phyloP scores from a whole-genome alignment of 2,797 vertebrate species.

The Pangasius djambal region DNA sequence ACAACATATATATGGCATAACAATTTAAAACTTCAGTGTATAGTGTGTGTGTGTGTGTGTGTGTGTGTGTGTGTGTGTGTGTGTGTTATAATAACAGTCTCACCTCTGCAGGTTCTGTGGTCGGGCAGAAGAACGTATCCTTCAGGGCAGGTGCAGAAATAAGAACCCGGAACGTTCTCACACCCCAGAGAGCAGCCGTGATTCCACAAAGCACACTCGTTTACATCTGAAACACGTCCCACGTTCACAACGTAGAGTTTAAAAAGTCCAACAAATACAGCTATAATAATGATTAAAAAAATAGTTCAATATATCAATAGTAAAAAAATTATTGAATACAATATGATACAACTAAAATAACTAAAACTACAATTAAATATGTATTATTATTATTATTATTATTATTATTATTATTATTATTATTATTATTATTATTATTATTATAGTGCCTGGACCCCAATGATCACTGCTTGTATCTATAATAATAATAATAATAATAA shows the following conservation, averaged over 20 bases:
- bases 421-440: not conserved
- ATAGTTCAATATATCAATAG: not conserved
- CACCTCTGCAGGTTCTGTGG: conserved; percentile 87
- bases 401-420: not conserved
- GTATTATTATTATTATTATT: not conserved
- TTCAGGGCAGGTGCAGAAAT: conserved; percentile 88
- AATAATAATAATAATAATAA: not conserved
- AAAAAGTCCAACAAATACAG: not conserved
- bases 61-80: conserved; percentile 17
- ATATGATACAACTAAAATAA: not conserved
- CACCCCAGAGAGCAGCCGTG: conserved; percentile 95
- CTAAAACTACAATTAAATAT: not conserved
- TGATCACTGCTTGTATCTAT: not conserved
- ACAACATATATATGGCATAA: no score
- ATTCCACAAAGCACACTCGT: conserved; percentile 91
- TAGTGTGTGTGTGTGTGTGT: not conserved
- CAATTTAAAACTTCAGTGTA: not conserved
- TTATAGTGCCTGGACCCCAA: not conserved
- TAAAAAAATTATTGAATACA: not conserved
- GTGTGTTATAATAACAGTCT: conserved; percentile 46
- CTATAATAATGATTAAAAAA: not conserved
- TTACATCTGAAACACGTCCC: conserved; percentile 80
- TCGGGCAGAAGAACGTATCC: conserved; percentile 88
- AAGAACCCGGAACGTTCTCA: conserved; percentile 92
- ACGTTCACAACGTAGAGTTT: not conserved